Base-by-base conservation (phyloP, 2,888 invertebrate species). In the Stenotaenia linearis region DNA sequence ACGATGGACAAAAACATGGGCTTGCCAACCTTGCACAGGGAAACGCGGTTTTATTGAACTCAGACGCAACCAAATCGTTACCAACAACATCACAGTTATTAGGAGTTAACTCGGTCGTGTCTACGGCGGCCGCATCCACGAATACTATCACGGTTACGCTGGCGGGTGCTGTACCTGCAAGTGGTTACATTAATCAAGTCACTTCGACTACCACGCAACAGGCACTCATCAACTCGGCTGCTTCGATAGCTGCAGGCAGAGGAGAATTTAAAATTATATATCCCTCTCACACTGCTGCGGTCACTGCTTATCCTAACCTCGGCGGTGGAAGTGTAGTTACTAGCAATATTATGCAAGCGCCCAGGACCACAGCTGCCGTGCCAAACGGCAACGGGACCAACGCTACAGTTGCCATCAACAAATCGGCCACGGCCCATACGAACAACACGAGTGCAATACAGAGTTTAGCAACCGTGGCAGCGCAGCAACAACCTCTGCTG, bases 401-500 rank as follows among this genome's bases (percentile, higher is more conserved):
- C n/a, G 76, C 78, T 23, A 69, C 77, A 7, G 76, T 61, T 45
- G 61, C 28, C 32, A 79, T 28, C 18, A 76, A 35, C 50, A 56
- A 35, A 45, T 35, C 18, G 28, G 77, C 1, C 9, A 45, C 12
- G 35, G 37, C 25, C 9, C 35, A 78, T 21, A 78, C 78, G 32
- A 50, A 76, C 69, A 81, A 80, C 40, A 79, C 82, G 32, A 83
- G 82, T 82, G 84, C 84, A 30, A 84, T 85, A 79, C 84, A 84
- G 80, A 84, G 84, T 81, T 81, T 84, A 78, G 84, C 85, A 6
- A 84, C 83, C 75, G 83, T 84, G 75, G 84, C 85, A 78, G 84
- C 85, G 28, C 84, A 84, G 81, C 85, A 85, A 81, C 84, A 84
- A 81, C 84, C 84, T 18, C 80, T 85, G 30, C 82, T 83, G 75